phyloP scores from a whole-genome alignment of 2,113 vertebrate genomes.

The Cromileptes altivelis region DNA sequence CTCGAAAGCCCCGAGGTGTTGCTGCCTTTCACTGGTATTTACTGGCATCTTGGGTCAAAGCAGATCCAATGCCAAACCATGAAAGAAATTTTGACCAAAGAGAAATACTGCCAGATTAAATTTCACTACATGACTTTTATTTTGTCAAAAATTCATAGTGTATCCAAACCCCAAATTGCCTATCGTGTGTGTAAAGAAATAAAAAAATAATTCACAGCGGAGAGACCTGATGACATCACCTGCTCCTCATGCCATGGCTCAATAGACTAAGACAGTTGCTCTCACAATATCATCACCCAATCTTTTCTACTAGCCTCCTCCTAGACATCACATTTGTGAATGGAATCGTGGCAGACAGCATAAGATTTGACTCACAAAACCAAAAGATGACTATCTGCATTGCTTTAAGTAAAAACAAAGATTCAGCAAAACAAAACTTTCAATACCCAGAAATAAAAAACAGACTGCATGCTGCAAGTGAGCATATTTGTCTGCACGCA shows the following conservation, averaged over 20 bases:
- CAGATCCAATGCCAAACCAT: neutral
- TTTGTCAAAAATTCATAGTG: neutral
- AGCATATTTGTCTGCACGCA: neutral
- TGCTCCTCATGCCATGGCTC: neutral
- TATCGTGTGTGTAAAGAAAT: neutral
- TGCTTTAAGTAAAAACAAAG: neutral
- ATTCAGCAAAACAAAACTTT: neutral
- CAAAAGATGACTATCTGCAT: neutral
- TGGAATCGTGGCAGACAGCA: neutral
- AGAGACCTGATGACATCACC: neutral
- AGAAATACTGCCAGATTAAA: neutral
- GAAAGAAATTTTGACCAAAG: neutral
- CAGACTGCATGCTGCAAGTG: neutral
- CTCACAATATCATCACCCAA: neutral
- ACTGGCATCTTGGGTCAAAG: neutral
- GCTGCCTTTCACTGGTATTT: constrained; percentile 23
- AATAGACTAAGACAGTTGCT: neutral
- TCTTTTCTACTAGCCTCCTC: neutral
- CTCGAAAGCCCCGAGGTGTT: neutral
- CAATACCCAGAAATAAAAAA: neutral
- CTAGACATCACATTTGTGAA: neutral
- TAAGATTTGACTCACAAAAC: neutral
- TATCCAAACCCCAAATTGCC: neutral
- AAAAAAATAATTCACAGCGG: neutral
- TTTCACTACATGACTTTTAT: neutral